These are phyloP conservation scores for Anhinga rufa DNA, from an alignment of 2,113 vertebrate species.

Conservation along the genomic window DNA sequence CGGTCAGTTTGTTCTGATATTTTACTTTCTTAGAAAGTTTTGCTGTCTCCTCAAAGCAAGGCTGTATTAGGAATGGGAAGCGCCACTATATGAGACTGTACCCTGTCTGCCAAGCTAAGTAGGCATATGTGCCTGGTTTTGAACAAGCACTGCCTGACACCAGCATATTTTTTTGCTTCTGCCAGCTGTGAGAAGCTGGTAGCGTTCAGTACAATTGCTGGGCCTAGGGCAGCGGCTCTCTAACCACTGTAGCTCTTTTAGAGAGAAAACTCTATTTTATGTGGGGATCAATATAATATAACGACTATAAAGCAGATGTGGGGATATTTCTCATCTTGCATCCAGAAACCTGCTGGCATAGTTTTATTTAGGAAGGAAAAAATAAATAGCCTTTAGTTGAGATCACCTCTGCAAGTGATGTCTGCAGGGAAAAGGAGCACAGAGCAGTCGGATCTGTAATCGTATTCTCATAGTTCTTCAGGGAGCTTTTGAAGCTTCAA, in stretches of 20 bases:
- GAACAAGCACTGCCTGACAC: neutral
- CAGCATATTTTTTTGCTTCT: neutral
- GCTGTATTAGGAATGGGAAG: neutral
- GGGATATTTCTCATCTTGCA: neutral
- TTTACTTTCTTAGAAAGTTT: neutral
- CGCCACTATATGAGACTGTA: fast-evolving
- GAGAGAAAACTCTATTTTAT: neutral
- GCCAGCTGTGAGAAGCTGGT: neutral
- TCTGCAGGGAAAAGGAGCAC: neutral
- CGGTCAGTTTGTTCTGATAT: neutral
- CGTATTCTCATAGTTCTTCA: neutral
- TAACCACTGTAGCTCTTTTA: fast-evolving
- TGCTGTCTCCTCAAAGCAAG: neutral
- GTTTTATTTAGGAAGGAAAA: neutral
- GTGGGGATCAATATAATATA: fast-evolving
- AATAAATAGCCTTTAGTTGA: neutral
- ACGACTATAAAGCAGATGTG: neutral
- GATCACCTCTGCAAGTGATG: neutral
- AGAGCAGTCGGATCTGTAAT: neutral
- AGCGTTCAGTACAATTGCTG: neutral
- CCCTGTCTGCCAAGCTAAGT: neutral
- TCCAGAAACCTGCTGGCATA: neutral
- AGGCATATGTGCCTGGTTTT: neutral
- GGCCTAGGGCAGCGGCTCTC: neutral
- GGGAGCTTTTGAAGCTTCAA: neutral